Conservation (phyloP, 1,140 invertebrate species). For the Polypedilum vanderplanki region DNA sequence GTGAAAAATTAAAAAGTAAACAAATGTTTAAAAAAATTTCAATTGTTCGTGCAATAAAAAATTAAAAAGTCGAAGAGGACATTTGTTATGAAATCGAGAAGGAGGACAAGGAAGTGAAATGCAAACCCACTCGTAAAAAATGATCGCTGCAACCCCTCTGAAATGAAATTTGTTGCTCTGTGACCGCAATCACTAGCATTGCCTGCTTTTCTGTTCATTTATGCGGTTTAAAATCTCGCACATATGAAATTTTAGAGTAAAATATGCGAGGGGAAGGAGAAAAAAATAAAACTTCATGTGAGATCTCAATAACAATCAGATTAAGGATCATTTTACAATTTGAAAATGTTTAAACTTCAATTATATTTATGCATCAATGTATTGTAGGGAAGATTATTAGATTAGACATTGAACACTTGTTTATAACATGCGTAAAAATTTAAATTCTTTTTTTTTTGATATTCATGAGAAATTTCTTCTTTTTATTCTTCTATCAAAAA, state of each 20-base stretch:
- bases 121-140: slow-evolving; percentile 11
- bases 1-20: background rate
- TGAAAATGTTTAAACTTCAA: slow-evolving; percentile 14
- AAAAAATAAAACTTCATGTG: no score
- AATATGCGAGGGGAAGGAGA: background rate
- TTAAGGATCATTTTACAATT: slow-evolving; percentile 16
- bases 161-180: background rate
- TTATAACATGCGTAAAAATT: background rate
- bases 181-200: background rate
- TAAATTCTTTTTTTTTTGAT: background rate
- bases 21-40: background rate
- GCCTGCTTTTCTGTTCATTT: background rate
- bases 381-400: background rate
- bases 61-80: background rate
- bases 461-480: background rate
- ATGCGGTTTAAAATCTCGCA: slow-evolving; percentile 5
- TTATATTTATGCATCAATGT: slow-evolving; percentile 46
- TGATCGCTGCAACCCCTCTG: background rate
- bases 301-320: slow-evolving; percentile 8
- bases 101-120: background rate
- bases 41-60: background rate
- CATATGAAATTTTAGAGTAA: background rate
- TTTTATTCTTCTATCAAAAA: slow-evolving; percentile 43
- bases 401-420: slow-evolving; percentile 18
- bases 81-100: background rate